phyloP scores from a whole-genome alignment of 2,888 invertebrate genomes.

The Polyploca ridens region DNA sequence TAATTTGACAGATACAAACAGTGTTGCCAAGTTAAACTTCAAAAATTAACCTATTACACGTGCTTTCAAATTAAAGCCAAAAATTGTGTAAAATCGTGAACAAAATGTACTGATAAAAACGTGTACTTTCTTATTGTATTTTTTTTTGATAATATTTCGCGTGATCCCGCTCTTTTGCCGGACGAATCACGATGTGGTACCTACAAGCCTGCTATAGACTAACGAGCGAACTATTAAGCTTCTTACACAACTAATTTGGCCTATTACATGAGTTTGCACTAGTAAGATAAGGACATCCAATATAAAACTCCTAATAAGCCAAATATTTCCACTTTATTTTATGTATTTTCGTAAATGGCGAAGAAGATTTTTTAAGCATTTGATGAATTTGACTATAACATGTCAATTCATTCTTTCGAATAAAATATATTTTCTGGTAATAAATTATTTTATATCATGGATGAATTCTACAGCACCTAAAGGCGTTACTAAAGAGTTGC shows the following conservation, averaged over 20 bases:
- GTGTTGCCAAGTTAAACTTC: neutral
- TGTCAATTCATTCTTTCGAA: too few species aligned
- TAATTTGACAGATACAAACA: neutral
- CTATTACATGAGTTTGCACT: constrained; percentile 9
- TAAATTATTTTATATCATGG: neutral
- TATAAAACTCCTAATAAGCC: neutral
- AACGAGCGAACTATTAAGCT: constrained; percentile 15
- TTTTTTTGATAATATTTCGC: constrained; percentile 27
- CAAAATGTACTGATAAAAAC: constrained; percentile 40
- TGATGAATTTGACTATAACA: neutral
- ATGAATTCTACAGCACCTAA: neutral
- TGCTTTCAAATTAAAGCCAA: constrained; percentile 20
- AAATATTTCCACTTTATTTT: neutral
- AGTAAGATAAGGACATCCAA: constrained; percentile 16
- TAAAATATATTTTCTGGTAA: neutral
- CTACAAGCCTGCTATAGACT: constrained; percentile 21
- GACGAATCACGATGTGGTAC: constrained; percentile 23
- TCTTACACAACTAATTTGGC: constrained; percentile 17
- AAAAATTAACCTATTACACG: neutral
- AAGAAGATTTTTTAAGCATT: neutral
- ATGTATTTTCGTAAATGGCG: neutral
- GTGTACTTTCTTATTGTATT: constrained; percentile 45
- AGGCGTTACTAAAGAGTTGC: neutral
- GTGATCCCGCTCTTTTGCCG: constrained; percentile 37
- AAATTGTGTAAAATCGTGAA: constrained; percentile 17